Percentiles rank a stretch among this genome's conserved stretches.
Evolutionary conservation across 2,888 invertebrate species (phyloP).

Genomic region (Lypha dubia): DNA sequence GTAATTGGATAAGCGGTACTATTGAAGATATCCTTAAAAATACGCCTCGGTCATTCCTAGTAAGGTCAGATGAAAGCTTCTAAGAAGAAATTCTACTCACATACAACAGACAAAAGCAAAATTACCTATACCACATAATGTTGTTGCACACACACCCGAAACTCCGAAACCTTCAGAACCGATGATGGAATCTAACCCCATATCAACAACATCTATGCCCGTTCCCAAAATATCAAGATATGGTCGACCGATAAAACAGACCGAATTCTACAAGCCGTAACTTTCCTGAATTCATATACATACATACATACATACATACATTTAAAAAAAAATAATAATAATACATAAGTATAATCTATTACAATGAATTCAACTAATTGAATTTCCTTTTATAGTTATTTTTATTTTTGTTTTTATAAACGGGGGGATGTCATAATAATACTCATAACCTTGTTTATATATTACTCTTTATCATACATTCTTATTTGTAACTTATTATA

Average conservation of each 20-base stretch:
- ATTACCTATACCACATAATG: conserved; percentile 39
- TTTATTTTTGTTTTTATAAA: conserved; percentile 23
- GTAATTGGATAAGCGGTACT: conserved; percentile 48
- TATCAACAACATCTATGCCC: conserved; percentile 21
- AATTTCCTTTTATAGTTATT: not conserved
- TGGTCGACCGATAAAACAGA: conserved; percentile 36
- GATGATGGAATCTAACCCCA: conserved; percentile 13
- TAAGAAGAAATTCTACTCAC: conserved; percentile 66
- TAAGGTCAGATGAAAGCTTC: conserved; percentile 59
- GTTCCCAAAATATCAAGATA: conserved; percentile 27
- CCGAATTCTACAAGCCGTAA: conserved; percentile 38
- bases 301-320: not conserved
- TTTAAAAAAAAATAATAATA: not conserved
- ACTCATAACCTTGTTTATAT: not conserved
- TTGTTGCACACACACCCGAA: conserved; percentile 10
- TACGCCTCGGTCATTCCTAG: conserved; percentile 50
- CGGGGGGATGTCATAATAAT: conserved; percentile 37
- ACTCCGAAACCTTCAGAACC: conserved; percentile 1
- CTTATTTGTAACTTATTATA: no score
- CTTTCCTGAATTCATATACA: conserved; percentile 17
- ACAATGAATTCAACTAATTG: conserved; percentile 18
- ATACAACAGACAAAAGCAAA: conserved; percentile 60
- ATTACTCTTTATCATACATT: no score
- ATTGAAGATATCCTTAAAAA: conserved; percentile 34
- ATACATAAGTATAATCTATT: conserved; percentile 14